Evolutionary conservation across 2,797 vertebrate species (phyloP).

Genomic region (Parauchenoglanis ngamensis): DNA sequence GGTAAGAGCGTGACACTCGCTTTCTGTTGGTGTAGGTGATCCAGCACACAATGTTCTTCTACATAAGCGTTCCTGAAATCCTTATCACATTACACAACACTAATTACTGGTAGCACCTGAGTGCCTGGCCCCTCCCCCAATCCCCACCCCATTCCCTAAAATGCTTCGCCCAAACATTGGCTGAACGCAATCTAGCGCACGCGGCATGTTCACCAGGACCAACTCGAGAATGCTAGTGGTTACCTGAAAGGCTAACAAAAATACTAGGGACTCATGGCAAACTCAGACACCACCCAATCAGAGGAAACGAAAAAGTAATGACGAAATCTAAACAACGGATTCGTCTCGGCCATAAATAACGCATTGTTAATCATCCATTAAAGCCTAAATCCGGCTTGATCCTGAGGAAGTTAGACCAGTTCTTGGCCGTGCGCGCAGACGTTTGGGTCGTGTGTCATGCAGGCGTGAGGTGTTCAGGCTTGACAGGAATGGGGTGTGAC

Average conservation of each 20-base stretch:
- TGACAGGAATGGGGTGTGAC: conserved; percentile 34
- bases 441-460: conserved; percentile 13
- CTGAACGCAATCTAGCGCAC: not conserved
- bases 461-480: conserved; percentile 10
- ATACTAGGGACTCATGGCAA: not conserved
- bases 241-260: not conserved
- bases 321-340: not conserved
- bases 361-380: not conserved
- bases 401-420: not conserved
- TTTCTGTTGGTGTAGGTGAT: not conserved
- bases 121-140: not conserved
- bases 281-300: not conserved
- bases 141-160: not conserved
- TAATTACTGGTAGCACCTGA: not conserved
- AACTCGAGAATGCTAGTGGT: not conserved
- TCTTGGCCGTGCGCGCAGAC: not conserved
- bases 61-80: not conserved
- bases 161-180: not conserved
- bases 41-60: not conserved
- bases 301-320: not conserved
- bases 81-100: not conserved
- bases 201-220: not conserved
- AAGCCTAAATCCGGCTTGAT: not conserved
- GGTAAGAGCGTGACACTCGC: not conserved
- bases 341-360: not conserved